Percentiles rank a stretch among this genome's conserved stretches.
These are phyloP conservation scores for Conus ventricosus DNA, from an alignment of 1,140 invertebrate species.

Conservation along the genomic window DNA sequence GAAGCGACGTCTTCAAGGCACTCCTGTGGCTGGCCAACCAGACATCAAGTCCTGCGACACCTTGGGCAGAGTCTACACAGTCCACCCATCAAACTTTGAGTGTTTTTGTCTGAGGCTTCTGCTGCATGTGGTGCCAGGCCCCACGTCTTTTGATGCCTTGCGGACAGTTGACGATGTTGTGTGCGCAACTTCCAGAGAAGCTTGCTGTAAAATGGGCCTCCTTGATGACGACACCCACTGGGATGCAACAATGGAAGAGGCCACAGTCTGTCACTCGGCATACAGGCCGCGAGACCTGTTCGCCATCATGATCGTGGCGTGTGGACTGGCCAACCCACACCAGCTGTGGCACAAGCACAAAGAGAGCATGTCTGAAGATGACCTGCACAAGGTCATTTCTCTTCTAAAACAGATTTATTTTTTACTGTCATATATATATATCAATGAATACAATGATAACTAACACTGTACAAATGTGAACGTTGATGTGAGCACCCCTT, in stretches of 20 bases:
- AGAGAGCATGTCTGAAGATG: background rate
- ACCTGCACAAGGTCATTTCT: background rate
- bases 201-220: background rate
- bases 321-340: background rate
- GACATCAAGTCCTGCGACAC: background rate
- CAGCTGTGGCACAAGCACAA: constrained; percentile 14
- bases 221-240: background rate
- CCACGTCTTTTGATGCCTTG: constrained; percentile 32
- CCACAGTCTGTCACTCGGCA: background rate
- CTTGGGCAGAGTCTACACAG: constrained; percentile 31
- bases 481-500: background rate
- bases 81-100: constrained; percentile 28
- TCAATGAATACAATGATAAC: background rate
- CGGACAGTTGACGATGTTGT: constrained; percentile 21
- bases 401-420: background rate
- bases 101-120: constrained; percentile 37
- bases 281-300: background rate
- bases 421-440: background rate
- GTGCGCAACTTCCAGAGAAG: background rate
- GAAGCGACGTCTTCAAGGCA: constrained; percentile 13
- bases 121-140: constrained; percentile 5
- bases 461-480: background rate
- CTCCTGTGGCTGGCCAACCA: background rate
- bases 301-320: background rate
- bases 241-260: background rate